Evolutionary conservation across 1,140 invertebrate species (phyloP).

Genomic region (Rhysida immarginata): DNA sequence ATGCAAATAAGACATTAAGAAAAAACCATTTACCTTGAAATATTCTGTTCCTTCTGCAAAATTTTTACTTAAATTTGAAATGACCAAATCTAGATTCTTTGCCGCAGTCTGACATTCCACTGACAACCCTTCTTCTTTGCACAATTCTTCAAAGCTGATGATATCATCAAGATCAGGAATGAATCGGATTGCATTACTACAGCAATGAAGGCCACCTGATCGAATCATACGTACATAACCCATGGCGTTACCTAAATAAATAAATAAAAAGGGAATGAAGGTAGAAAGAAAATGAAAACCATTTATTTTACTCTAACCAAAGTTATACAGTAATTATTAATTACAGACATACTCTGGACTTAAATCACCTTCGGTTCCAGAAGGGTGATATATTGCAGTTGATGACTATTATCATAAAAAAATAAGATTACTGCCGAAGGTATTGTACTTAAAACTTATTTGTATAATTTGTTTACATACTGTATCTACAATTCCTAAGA

Average conservation of each 20-base stretch:
- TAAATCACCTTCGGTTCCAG: no score
- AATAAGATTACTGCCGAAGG: no score
- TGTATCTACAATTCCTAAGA: no score
- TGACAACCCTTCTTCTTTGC: slow-evolving; percentile 39
- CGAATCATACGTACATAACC: slow-evolving; percentile 89
- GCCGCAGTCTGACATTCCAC: slow-evolving; percentile 45
- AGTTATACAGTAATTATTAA: no score
- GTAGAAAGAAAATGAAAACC: no score
- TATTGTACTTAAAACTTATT: no score
- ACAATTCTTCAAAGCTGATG: slow-evolving; percentile 41
- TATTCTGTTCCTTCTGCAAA: slow-evolving; percentile 89
- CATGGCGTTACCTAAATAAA: slow-evolving; percentile 65
- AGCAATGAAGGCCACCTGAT: slow-evolving; percentile 82
- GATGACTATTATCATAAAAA: no score
- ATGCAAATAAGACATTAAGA: slow-evolving; percentile 81
- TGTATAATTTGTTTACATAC: no score
- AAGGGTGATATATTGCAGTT: no score
- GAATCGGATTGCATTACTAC: slow-evolving; percentile 77
- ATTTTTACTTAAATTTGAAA: slow-evolving; percentile 62
- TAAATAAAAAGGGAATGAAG: background rate
- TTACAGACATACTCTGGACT: no score
- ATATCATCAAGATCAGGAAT: slow-evolving; percentile 66
- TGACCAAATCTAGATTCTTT: slow-evolving; percentile 54
- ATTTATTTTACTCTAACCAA: no score
- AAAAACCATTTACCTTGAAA: slow-evolving; percentile 82